phyloP scores from a whole-genome alignment of 1,140 invertebrate genomes.

The Aphaenogaster rudis region DNA sequence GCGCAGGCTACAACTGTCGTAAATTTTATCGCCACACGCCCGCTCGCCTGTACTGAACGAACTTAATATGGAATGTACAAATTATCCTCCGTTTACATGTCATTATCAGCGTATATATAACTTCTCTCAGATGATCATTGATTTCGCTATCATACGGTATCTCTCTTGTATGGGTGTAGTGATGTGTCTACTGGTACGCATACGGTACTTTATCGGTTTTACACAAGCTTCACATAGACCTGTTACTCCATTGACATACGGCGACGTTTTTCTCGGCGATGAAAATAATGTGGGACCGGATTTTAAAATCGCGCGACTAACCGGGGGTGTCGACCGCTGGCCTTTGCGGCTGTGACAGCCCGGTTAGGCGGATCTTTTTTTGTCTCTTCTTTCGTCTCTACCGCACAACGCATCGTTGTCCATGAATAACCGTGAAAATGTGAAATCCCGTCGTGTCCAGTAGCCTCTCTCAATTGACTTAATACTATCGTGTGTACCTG shows the following conservation, averaged over 20 bases:
- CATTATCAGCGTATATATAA: slow-evolving; percentile 62
- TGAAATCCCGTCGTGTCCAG: slow-evolving; percentile 65
- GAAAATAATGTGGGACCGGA: background rate
- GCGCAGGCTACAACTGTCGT: background rate
- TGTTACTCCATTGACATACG: slow-evolving; percentile 53
- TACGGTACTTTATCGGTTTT: slow-evolving; percentile 48
- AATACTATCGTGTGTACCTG: slow-evolving; percentile 80
- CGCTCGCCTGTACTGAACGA: slow-evolving; percentile 82
- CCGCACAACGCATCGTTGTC: slow-evolving; percentile 35
- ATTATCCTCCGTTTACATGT: slow-evolving; percentile 81
- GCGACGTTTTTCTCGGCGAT: background rate
- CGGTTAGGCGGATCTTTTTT: slow-evolving; percentile 8
- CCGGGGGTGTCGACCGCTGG: slow-evolving; percentile 66
- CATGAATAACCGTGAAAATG: slow-evolving; percentile 56
- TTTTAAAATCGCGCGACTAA: slow-evolving; percentile 40
- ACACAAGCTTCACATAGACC: slow-evolving; percentile 39
- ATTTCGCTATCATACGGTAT: slow-evolving; percentile 45
- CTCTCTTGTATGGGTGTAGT: slow-evolving; percentile 32
- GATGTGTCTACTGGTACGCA: slow-evolving; percentile 60
- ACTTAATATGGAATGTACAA: slow-evolving; percentile 91
- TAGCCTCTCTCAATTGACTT: slow-evolving; percentile 78
- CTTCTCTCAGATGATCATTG: slow-evolving; percentile 70
- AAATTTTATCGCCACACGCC: slow-evolving; percentile 59
- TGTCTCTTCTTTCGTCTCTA: background rate
- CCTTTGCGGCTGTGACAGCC: slow-evolving; percentile 66